Evolutionary conservation across 2,113 vertebrate genomes (phyloP), one percentile per base, ranked within the genome.

Genomic region (Fregetta grallaria): DNA sequence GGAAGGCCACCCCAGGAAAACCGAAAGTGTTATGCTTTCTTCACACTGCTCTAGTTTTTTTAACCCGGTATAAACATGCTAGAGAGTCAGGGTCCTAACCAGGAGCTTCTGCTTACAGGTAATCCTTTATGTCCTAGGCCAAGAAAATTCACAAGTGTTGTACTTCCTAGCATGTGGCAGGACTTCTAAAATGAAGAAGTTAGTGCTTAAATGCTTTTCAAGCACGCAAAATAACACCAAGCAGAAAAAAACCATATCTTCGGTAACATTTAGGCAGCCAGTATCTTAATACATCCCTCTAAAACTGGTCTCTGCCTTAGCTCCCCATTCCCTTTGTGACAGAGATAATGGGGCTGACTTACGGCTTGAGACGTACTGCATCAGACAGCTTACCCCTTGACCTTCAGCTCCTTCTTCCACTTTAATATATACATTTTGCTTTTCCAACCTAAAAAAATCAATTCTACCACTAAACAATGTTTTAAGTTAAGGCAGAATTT

Each of bases 401-500:
- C 77, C 77, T 94, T 63, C 58, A 76, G 38, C 7, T 93, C 52
- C 36, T 76, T 96, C 65, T 81, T 96, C 81, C 34, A 22, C 59
- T 96, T 85, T 68, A 95, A 81, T 85, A 65, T 27, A 94, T 59
- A 81, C n/a, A 85, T 70, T 92, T 91, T 56, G 3, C 65, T 96
- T 94, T 92, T 52, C 52, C 17, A 94, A 84, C 23, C 67, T 91
- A 72, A 86, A 87, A 95, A 94, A 96, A 87, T 83, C n/a, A 91
- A 86, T 96, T 97, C 53, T 93, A 44, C 20, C 19, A 32, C 61
- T 53, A 68, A 94, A 95, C 96, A 90, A 36, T 50, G 5, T 53
- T 96, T 95, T 92, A 96, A 80, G 49, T 92, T 84, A 81, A 95
- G 78, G 53, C 42, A 92, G 73, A 97, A 96, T 90, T 97, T 73